Conservation (phyloP, 2,797 vertebrate genomes). For the Philypnodon macrostomus region DNA sequence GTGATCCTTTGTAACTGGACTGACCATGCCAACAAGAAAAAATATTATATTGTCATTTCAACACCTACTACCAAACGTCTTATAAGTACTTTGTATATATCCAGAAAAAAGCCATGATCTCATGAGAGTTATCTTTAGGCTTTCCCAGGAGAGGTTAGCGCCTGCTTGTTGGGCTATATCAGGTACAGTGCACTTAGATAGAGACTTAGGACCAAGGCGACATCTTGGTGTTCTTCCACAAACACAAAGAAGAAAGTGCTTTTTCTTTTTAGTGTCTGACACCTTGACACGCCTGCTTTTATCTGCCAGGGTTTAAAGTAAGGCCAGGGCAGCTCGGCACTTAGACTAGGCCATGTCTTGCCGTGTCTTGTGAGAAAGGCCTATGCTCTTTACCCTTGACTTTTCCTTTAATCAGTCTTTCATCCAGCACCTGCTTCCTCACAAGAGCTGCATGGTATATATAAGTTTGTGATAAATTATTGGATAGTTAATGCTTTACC, state of each 20-base stretch:
- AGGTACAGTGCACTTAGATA: conserved; percentile 12
- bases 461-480: no score
- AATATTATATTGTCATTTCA: no score
- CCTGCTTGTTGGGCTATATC: conserved; percentile 46
- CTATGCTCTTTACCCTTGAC: neutral
- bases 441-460: no score
- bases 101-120: conserved; percentile 8
- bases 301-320: conserved; percentile 53
- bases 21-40: no score
- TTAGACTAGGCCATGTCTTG: conserved; percentile 27
- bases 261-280: conserved; percentile 28
- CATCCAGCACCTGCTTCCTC: neutral
- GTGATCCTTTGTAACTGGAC: no score
- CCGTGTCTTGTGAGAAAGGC: conserved; percentile 10
- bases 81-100: conserved; percentile 3
- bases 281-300: conserved; percentile 53
- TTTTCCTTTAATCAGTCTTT: neutral
- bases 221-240: conserved; percentile 37
- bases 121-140: conserved; percentile 21
- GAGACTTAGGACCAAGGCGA: conserved; percentile 34
- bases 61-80: no score
- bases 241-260: conserved; percentile 25
- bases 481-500: no score
- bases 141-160: conserved; percentile 26
- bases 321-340: conserved; percentile 44